Base-by-base conservation (phyloP, 2,113 vertebrate species). In the Larimichthys crocea region DNA sequence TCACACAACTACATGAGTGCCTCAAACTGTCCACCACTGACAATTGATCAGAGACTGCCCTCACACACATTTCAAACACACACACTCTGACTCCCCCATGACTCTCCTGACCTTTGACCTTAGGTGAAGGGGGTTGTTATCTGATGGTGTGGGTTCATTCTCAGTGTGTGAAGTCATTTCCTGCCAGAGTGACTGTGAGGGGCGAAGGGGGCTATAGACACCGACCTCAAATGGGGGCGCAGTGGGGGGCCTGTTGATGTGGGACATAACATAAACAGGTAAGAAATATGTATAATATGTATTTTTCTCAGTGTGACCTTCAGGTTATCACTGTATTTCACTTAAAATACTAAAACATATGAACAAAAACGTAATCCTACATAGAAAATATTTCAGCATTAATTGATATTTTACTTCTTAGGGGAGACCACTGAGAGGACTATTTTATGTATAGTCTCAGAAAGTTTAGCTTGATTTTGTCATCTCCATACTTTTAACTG, bases 161-260 rank as follows among this genome's bases (percentile, higher is more conserved):
- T 88, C 79, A 1, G 74, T 61, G 81, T 76, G 64, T 94, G 88
- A 92, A 88, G 88, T 94, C 88, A 92, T 91, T 92, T 94, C 92
- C 92, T 91, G 75, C 83, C 42, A 2, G 50, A 76, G 77, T 49
- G 72, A 79, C 68, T 75, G 60, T 24, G n/a, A 76, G 69, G 86
- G 80, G 72, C 44, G 22, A 82, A 82, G 55, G 73, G 64, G 79
- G 84, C 19, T 15, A 56, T 42, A 74, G 52, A 63, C 70, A 73
- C 80, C 88, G 90, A 90, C 82, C 82, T 86, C 72, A 44, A 74
- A 53, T 60, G 49, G 44, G 67, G 82, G 31, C 79, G 64, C 67
- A 63, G 69, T 68, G 80, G 74, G 80, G 82, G 80, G 66, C 31
- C 14, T 52, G 16, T 29, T 74, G 62, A 84, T 66, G 46, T 24